Evolutionary conservation across 30 jellyfish, hydroid and myxozoan genomes (phyloP).

Genomic region (Morbakka virulenta): DNA sequence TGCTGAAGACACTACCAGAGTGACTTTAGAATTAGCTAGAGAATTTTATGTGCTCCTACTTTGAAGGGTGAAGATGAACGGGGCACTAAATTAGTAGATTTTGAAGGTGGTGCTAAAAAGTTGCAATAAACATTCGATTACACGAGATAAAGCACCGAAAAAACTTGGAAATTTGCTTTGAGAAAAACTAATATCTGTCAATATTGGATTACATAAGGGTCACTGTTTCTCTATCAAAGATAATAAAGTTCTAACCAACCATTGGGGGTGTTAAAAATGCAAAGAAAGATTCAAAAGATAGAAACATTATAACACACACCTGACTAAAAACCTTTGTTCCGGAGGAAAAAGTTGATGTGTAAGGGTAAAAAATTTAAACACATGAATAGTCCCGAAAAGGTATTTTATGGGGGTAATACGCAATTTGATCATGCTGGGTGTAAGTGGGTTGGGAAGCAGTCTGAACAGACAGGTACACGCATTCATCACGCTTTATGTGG

Average conservation of each 20-base stretch:
- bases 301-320: neutral
- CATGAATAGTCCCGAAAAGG: neutral
- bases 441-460: neutral
- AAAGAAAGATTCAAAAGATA: neutral
- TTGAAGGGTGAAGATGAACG: too few relatives aligned
- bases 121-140: too few relatives aligned
- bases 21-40: too few relatives aligned
- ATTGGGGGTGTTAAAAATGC: neutral
- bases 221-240: neutral
- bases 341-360: neutral
- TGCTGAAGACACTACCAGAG: too few relatives aligned
- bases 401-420: neutral
- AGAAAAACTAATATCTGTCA: too few relatives aligned
- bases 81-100: too few relatives aligned
- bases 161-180: too few relatives aligned
- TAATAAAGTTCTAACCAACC: neutral
- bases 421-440: neutral
- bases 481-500: neutral
- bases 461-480: neutral
- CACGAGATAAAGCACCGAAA: too few relatives aligned
- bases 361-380: neutral
- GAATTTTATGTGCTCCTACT: too few relatives aligned
- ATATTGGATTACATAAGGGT: neutral
- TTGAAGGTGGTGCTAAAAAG: too few relatives aligned
- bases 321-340: neutral